Base-by-base conservation (phyloP, 2,888 invertebrate species). In the Andricus curvator region DNA sequence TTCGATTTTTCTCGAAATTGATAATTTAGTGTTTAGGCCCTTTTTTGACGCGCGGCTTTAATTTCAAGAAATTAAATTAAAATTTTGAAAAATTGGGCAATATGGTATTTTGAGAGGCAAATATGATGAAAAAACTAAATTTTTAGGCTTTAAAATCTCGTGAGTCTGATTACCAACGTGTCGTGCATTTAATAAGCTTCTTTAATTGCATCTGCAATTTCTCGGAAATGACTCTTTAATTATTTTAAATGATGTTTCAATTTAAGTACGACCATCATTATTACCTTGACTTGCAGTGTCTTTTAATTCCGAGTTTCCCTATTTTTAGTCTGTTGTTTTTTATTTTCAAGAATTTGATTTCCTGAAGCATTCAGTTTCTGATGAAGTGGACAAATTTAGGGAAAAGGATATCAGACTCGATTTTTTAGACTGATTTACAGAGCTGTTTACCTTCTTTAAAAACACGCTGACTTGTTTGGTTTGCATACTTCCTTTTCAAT, bases 161-260 rank as follows among this genome's bases (percentile, higher is more conserved):
- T n/a, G 51, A 70, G 51, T 51, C 20, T 70, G 20, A 70, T 51
- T 70, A 11, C 20, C 29, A 33, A 70, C 33, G 13, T 70, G n/a
- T 29, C 51, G 25, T 70, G 51, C 51, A 70, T 70, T 70, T 51
- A 70, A 70, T 70, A 56, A 56, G n/a, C 48, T 56, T 70, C 70
- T 29, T 33, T 51, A 70, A 51, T 74, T 33, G 13, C 33, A 56
- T 74, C 51, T 74, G 74, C 74, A 74, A 33, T 74, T 74, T 20
- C 56, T 74, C 56, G 51, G 37, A 74, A 56, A 29, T 74, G 37
- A 74, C 74, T 74, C 37, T 29, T 33, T 74, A 56, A 74, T 74
- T 74, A 74, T 56, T 74, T 56, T 33, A 56, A 25, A 70, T 70
- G 70, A 48, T 70, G 70, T 70, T 70, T 51, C 48, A 70, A 70